Base-by-base conservation (phyloP, 2,888 invertebrate species). In the Heliconius sara region DNA sequence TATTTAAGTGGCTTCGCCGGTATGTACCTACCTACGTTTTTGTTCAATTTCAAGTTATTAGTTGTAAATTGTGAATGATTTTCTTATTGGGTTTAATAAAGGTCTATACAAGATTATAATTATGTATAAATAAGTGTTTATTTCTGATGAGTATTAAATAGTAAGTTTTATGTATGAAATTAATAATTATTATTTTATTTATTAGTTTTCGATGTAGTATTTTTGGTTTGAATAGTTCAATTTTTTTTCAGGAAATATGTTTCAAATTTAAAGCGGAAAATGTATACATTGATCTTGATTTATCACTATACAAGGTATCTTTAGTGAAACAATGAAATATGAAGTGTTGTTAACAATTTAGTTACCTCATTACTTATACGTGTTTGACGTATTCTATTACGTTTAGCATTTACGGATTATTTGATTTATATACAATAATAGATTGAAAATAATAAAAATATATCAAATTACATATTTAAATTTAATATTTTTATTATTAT, bases 1-100 rank as follows among this genome's bases (percentile, higher is more conserved):
- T 95, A 85, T 94, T 95, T 87, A 95, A 95, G 89, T 95, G 95
- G 95, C 88, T 95, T 86, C 95, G 95, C 88, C 92, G 95, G 95
- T 95, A 87, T 93, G 95, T 93, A 87, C 68, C 72, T 81, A 73
- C 77, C 79, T 78, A 60, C 66, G 27, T 76, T 47, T 66, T 67
- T 39, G 67, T 68, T 3, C 66, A 63, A 34, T 73, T 60, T 73
- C 60, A 73, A 60, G 10, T 30, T 73, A 73, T 73, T 73, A 60
- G 60, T 60, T 34, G 57, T 60, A 34, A 73, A n/a, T 34, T 73
- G 16, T 39, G 34, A 60, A 16, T 27, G 43, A 25, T 16, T 70
- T 70, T 70, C 43, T 43, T 70, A 70, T 43, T 43, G 47, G 16
- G 25, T 70, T 25, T 70, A 25, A 70, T 70, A 60, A 60, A 60